Evolutionary conservation across 2,888 invertebrate genomes (phyloP).

Genomic region (Sinelater perroti): DNA sequence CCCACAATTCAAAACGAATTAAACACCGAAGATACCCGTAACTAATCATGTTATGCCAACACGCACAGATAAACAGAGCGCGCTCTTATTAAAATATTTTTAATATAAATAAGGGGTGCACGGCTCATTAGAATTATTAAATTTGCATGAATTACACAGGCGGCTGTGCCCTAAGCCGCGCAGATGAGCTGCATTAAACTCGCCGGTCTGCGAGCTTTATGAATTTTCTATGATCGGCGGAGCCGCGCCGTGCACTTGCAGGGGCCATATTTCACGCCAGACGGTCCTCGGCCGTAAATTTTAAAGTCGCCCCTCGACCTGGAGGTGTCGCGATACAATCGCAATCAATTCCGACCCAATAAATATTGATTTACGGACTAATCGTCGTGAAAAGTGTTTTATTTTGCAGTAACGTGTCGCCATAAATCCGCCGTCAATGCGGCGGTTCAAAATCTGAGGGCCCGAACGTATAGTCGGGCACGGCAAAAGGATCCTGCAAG

Average conservation of each 20-base stretch:
- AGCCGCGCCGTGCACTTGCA: slow-evolving; percentile 47
- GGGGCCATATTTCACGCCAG: slow-evolving; percentile 48
- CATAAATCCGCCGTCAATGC: slow-evolving; percentile 49
- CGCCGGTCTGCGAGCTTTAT: slow-evolving; percentile 14
- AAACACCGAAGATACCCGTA: slow-evolving; percentile 45
- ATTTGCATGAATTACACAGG: slow-evolving; percentile 50
- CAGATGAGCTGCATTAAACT: slow-evolving; percentile 21
- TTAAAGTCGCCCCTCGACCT: slow-evolving; percentile 50
- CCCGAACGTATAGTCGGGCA: too few species aligned
- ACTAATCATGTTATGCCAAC: slow-evolving; percentile 46
- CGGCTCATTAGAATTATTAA: slow-evolving; percentile 51
- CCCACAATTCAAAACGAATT: slow-evolving; percentile 40
- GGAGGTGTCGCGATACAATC: slow-evolving; percentile 44
- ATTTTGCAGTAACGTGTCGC: slow-evolving; percentile 57
- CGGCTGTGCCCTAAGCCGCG: slow-evolving; percentile 25
- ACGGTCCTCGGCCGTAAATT: slow-evolving; percentile 49
- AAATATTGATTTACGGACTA: slow-evolving; percentile 60
- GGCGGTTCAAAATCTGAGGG: background rate
- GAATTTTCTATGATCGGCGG: slow-evolving; percentile 17
- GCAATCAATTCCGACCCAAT: slow-evolving; percentile 56
- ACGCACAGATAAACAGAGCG: slow-evolving; percentile 44
- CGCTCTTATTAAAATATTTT: slow-evolving; percentile 51
- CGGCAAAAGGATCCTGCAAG: too few species aligned
- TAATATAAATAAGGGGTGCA: slow-evolving; percentile 51
- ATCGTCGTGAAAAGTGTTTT: slow-evolving; percentile 55